These are phyloP conservation scores for Paraplagusia blochii DNA, from an alignment of 2,113 vertebrate species.

Conservation along the genomic window DNA sequence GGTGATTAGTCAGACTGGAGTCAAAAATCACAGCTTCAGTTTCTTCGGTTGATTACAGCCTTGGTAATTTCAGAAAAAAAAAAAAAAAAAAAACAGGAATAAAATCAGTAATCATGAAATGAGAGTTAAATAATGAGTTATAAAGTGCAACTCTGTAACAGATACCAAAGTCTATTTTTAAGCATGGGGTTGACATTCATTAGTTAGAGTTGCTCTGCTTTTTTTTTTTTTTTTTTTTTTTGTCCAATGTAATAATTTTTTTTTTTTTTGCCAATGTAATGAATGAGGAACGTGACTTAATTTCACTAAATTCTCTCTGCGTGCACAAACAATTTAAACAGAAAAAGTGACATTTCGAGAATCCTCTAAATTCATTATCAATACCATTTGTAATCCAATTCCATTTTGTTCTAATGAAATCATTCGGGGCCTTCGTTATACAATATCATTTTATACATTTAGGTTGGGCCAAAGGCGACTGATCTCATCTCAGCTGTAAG, in stretches of 20 bases:
- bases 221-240: no score
- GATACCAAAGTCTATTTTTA: no score
- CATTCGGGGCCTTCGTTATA: no score
- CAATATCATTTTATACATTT: conserved; percentile 60
- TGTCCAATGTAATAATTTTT: no score
- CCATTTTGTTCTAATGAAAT: conserved; percentile 44
- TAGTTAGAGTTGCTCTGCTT: no score
- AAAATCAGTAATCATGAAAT: conserved; percentile 54
- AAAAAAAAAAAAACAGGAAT: no score
- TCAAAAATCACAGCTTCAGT: no score
- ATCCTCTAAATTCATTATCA: conserved; percentile 35
- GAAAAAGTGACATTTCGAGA: not conserved
- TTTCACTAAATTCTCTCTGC: no score
- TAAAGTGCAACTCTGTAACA: conserved; percentile 46
- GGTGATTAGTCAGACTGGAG: no score
- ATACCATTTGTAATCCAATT: conserved; percentile 50
- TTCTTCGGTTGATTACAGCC: not conserved
- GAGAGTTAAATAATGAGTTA: conserved; percentile 56
- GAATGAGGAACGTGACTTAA: not conserved
- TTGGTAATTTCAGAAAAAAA: conserved; percentile 40
- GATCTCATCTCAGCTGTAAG: conserved; percentile 13
- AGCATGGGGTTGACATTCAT: not conserved
- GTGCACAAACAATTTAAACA: no score
- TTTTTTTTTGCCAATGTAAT: not conserved
- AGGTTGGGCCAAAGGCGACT: conserved; percentile 49